A percentile compares a stretch with the other conserved stretches of the same genome.
Conservation (phyloP, 2,888 invertebrate species). For the Sinelater perroti region DNA sequence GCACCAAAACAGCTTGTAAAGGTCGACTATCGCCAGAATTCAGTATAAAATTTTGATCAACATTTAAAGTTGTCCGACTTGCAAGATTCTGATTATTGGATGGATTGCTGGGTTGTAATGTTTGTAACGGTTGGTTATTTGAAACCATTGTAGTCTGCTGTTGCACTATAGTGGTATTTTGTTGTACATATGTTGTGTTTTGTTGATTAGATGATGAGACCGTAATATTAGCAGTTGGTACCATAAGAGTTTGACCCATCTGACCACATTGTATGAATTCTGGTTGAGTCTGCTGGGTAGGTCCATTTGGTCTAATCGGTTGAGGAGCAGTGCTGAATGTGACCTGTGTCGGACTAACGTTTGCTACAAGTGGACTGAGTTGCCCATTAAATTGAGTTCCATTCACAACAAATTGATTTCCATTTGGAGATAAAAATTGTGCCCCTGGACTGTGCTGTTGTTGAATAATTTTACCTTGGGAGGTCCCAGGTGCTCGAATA, state of each 20-base stretch:
- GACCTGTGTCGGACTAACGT: slow-evolving; percentile 75
- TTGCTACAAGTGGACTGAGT: slow-evolving; percentile 80
- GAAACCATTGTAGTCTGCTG: slow-evolving; percentile 82
- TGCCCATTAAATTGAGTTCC: slow-evolving; percentile 78
- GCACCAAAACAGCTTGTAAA: slow-evolving; percentile 53
- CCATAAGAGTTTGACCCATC: slow-evolving; percentile 76
- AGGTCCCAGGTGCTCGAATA: slow-evolving; percentile 74
- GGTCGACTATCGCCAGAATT: slow-evolving; percentile 57
- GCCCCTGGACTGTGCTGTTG: slow-evolving; percentile 73
- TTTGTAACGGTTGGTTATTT: slow-evolving; percentile 68
- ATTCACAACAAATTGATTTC: slow-evolving; percentile 79
- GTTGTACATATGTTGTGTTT: slow-evolving; percentile 80
- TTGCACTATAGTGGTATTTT: slow-evolving; percentile 86
- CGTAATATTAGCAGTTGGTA: slow-evolving; percentile 69
- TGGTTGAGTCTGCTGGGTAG: slow-evolving; percentile 66
- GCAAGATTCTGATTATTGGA: slow-evolving; percentile 52
- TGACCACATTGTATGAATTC: slow-evolving; percentile 77
- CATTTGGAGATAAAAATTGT: slow-evolving; percentile 78
- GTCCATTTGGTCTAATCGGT: slow-evolving; percentile 58
- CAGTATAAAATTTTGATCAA: slow-evolving; percentile 69
- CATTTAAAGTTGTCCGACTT: slow-evolving; percentile 62
- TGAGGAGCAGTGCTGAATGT: slow-evolving; percentile 68
- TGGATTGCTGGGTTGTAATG: slow-evolving; percentile 58
- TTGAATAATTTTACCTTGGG: slow-evolving; percentile 75
- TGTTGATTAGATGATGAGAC: slow-evolving; percentile 67